Percentiles rank a stretch among this genome's conserved stretches.
These are phyloP conservation scores for Ahaetulla prasina DNA, from an alignment of 2,113 vertebrate species.

Conservation along the genomic window DNA sequence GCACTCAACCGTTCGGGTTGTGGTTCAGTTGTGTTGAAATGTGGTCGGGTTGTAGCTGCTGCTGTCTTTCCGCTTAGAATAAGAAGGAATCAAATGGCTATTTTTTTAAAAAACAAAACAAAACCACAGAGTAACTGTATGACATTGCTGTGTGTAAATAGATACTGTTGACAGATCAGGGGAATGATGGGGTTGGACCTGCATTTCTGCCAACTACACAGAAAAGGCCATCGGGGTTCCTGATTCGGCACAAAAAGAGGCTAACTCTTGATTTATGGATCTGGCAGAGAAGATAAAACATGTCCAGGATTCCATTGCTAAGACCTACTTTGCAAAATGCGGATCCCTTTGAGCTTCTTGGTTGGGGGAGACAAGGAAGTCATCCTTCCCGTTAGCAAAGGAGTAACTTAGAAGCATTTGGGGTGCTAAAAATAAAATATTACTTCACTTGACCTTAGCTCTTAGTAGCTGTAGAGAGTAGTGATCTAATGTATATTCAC, in stretches of 20 bases:
- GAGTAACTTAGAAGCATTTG: background rate
- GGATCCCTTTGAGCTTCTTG: background rate
- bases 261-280: background rate
- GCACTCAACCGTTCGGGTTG: background rate
- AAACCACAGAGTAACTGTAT: background rate
- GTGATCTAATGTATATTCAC: background rate
- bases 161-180: background rate
- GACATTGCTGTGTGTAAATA: background rate
- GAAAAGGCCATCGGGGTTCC: background rate
- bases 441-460: background rate
- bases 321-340: background rate
- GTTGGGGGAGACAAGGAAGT: accelerated
- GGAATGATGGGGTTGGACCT: background rate
- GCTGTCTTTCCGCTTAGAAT: background rate
- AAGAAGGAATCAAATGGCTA: background rate
- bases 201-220: background rate
- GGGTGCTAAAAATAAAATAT: background rate
- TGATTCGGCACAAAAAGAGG: background rate
- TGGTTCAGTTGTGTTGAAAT: background rate
- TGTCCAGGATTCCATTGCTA: background rate
- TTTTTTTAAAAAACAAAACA: background rate
- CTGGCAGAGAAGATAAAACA: background rate
- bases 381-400: background rate
- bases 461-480: background rate
- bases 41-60: background rate